Percentiles rank a stretch among this genome's conserved stretches.
Conservation (phyloP, 2,888 invertebrate genomes). For the Parnassius orleans region DNA sequence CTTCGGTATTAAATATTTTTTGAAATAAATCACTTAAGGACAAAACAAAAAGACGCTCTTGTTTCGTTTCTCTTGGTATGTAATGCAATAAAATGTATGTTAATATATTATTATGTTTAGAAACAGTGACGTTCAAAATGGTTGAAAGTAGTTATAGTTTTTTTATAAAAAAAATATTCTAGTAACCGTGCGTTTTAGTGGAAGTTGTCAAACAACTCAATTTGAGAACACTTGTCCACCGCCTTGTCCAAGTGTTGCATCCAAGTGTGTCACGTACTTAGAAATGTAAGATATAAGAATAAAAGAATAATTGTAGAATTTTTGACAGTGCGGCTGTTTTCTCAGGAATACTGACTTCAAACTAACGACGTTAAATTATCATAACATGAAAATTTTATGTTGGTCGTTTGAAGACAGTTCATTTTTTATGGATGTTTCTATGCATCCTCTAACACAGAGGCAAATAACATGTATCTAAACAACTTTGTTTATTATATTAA, state of each 20-base stretch:
- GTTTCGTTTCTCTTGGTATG: not conserved
- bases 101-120: not conserved
- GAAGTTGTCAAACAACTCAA: conserved; percentile 26
- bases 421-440: not conserved
- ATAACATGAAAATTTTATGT: not conserved
- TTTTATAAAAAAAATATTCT: conserved; percentile 13
- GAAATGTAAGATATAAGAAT: conserved; percentile 16
- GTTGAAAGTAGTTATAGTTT: conserved; percentile 16
- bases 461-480: no score
- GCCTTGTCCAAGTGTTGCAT: conserved; percentile 1
- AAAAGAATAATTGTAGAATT: conserved; percentile 21
- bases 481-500: no score
- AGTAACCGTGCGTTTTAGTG: conserved; percentile 24
- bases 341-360: conserved; percentile 7
- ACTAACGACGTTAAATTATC: conserved; percentile 13
- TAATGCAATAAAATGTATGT: conserved; percentile 15
- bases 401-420: not conserved
- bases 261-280: conserved; percentile 8
- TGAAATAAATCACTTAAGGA: no score
- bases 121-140: not conserved
- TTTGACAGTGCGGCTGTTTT: conserved; percentile 21
- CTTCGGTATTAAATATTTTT: no score
- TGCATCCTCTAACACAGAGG: not conserved
- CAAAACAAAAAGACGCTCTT: not conserved
- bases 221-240: conserved; percentile 21